Percentiles rank a stretch among this genome's conserved stretches.
These are phyloP conservation scores for Drosophila miranda DNA, from an alignment of 1,140 invertebrate genomes.

Conservation along the genomic window DNA sequence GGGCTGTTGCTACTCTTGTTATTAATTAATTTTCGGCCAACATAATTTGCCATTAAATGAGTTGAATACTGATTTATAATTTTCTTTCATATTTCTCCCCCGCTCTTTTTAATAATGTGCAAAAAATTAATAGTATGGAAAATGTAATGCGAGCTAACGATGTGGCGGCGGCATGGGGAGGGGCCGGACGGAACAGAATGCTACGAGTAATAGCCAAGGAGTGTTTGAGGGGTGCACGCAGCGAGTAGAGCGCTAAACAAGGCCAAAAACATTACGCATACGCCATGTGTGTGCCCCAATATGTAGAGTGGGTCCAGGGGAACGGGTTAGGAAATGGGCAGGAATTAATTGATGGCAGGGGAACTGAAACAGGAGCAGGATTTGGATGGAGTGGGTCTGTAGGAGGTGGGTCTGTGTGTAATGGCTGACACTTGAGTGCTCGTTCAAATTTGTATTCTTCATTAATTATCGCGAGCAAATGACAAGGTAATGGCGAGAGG, in stretches of 20 bases:
- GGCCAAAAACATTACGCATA: constrained; percentile 71
- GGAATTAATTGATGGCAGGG: constrained; percentile 59
- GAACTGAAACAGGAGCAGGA: background rate
- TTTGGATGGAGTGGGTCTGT: background rate
- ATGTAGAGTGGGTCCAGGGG: background rate
- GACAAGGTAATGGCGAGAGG: constrained; percentile 5
- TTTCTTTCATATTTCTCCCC: constrained; percentile 14
- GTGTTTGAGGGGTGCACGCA: background rate
- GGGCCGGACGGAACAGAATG: background rate
- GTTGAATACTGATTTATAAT: constrained; percentile 74
- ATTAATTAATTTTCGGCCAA: constrained; percentile 69
- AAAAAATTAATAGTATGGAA: constrained; percentile 70
- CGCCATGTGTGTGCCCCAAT: constrained; percentile 39
- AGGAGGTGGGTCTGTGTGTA: constrained; percentile 4
- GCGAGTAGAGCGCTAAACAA: constrained; percentile 23
- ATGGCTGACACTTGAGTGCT: constrained; percentile 38
- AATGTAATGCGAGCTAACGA: constrained; percentile 55
- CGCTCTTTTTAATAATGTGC: constrained; percentile 27
- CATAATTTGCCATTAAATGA: constrained; percentile 74
- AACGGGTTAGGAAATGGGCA: constrained; percentile 32
- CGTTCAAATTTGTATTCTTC: constrained; percentile 53
- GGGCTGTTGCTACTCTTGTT: constrained; percentile 40
- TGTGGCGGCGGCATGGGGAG: background rate
- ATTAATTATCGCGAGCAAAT: constrained; percentile 56
- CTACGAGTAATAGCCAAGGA: too few species aligned